Evolutionary conservation across 2,888 invertebrate genomes (phyloP), one percentile per base, ranked within the genome.

Genomic region (Coenonympha arcania): DNA sequence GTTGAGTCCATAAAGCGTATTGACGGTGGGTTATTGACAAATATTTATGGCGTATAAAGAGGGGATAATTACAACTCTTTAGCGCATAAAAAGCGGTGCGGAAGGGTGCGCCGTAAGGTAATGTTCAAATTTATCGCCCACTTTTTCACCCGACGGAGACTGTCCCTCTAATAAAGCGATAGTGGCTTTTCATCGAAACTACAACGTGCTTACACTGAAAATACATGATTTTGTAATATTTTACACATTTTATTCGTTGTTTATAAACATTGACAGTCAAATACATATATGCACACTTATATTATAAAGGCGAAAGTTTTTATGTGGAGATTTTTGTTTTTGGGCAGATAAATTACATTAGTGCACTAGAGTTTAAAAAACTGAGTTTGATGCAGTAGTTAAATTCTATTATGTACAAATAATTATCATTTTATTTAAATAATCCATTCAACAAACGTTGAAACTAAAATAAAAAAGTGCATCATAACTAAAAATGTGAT

Each of bases 31-130:
- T 81, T 84, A 84, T 83, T 85, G 84, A 83, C 84, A 84, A 84
- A 85, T 84, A 84, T 84, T 85, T 84, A 85, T 83, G 79, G 77
- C 76, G 76, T 80, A 85, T 83, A 82, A 84, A 83, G 74, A 83
- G 79, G 78, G 79, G 77, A 83, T 85, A 86, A 86, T 86, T 85
- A 85, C 82, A 85, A 84, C 83, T 86, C 83, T 85, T 85, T 85
- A 77, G 76, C 76, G 74, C 79, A 79, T 84, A 85, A 84, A 85
- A 83, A 80, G 74, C 69, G 64, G 56, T 65, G 64, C 68, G 70
- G 76, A 83, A 82, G 83, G 85, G 82, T 81, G 83, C 73, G 76
- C 46, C 76, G 74, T 36, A 41, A 55, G 54, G 52, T 55, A 55
- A 52, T 55, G 52, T 79, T 71, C 76, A 83, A 79, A 77, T 77